These are phyloP conservation scores for Neofelis nebulosa DNA, from an alignment of 2,113 vertebrate species.

Conservation along the genomic window DNA sequence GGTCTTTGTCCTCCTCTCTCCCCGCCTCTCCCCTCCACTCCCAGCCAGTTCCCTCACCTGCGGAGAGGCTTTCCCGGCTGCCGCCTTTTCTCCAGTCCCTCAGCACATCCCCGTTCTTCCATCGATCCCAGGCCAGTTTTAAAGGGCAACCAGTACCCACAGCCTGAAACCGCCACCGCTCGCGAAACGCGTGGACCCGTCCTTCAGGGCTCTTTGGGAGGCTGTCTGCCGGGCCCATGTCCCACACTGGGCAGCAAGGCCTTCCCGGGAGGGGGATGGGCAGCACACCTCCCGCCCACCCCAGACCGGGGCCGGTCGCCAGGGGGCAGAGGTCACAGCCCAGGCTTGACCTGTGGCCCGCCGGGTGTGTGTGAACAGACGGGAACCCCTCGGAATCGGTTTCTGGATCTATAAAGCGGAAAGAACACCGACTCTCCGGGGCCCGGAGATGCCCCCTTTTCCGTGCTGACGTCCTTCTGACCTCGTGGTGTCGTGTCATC, in stretches of 20 bases:
- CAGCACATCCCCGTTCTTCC: background rate
- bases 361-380: background rate
- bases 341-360: too few relatives aligned
- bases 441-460: background rate
- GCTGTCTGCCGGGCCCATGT: background rate
- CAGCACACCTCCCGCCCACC: background rate
- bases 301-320: background rate
- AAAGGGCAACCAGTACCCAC: background rate
- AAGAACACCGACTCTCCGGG: background rate
- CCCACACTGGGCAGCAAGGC: background rate
- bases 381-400: background rate
- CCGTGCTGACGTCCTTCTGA: accelerated
- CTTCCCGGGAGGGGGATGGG: background rate
- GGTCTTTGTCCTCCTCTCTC: background rate
- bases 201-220: background rate
- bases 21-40: background rate
- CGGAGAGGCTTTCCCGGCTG: background rate
- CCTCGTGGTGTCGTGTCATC: background rate
- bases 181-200: accelerated
- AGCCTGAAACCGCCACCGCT: too few relatives aligned
- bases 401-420: background rate
- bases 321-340: background rate
- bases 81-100: background rate
- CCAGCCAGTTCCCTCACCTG: background rate
- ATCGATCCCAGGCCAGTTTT: accelerated